Percentiles rank a stretch among this genome's conserved stretches.
Evolutionary conservation across 2,113 vertebrate species (phyloP).

Genomic region (Pachyramphus minor): DNA sequence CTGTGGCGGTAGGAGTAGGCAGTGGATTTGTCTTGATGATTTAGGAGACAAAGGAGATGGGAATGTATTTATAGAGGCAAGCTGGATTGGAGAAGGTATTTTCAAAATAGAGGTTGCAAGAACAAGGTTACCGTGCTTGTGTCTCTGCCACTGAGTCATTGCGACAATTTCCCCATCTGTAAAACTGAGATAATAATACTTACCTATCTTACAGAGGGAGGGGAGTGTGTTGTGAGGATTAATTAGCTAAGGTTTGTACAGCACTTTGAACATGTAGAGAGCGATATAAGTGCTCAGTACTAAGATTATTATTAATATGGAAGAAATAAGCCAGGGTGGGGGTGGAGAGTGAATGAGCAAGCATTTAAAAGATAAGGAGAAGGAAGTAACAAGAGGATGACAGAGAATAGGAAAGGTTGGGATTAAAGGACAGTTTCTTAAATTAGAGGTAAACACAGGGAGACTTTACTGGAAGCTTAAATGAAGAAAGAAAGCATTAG

Average conservation of each 20-base stretch:
- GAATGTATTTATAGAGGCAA: slow-evolving; percentile 62
- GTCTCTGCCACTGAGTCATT: slow-evolving; percentile 58
- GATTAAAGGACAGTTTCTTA: slow-evolving; percentile 43
- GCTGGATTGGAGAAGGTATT: slow-evolving; percentile 56
- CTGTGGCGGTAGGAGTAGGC: slow-evolving; percentile 43
- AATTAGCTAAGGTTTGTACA: slow-evolving; percentile 68
- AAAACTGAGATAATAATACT: slow-evolving; percentile 70
- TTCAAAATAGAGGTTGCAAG: slow-evolving; percentile 63
- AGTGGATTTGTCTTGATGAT: slow-evolving; percentile 25
- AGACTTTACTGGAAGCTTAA: slow-evolving; percentile 25
- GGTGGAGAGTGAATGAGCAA: slow-evolving; percentile 16
- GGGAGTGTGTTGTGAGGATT: slow-evolving; percentile 67
- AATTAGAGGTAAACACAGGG: slow-evolving; percentile 31
- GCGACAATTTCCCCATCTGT: slow-evolving; percentile 65
- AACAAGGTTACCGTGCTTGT: slow-evolving; percentile 61
- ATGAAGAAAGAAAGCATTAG: background rate
- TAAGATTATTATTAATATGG: slow-evolving; percentile 68
- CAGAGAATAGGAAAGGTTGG: slow-evolving; percentile 25
- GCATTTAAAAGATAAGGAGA: slow-evolving; percentile 54
- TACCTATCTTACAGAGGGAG: slow-evolving; percentile 62
- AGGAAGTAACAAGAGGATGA: slow-evolving; percentile 48
- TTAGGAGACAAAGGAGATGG: slow-evolving; percentile 53
- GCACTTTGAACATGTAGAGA: slow-evolving; percentile 66
- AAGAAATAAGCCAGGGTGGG: slow-evolving; percentile 49
- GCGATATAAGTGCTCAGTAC: slow-evolving; percentile 63